phyloP scores from a whole-genome alignment of 2,113 vertebrate species.

The Ceyx margarethae region DNA sequence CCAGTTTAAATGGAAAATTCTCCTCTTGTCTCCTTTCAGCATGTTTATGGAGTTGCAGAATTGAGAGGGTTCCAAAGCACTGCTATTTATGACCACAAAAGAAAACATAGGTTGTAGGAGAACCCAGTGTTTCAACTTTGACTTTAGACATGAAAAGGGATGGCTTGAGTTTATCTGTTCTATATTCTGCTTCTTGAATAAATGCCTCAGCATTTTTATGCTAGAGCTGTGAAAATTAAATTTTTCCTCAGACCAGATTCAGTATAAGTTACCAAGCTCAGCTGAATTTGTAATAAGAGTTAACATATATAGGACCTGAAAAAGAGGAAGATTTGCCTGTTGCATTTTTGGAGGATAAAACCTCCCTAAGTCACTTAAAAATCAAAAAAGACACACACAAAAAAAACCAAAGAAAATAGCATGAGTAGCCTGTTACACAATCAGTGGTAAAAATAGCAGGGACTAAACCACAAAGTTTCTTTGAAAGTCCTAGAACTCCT shows the following conservation, averaged over 20 bases:
- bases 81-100: slow-evolving; percentile 41
- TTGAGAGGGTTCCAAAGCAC: slow-evolving; percentile 3
- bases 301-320: not conserved
- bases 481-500: not conserved
- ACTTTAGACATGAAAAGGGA: not conserved
- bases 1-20: slow-evolving; percentile 10
- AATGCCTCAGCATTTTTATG: not conserved
- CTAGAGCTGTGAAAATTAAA: not conserved
- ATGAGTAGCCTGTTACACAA: not conserved
- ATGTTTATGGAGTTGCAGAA: slow-evolving; percentile 15
- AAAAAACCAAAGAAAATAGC: too few species aligned
- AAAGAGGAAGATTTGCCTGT: not conserved
- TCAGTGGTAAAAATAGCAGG: not conserved
- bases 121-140: slow-evolving; percentile 5
- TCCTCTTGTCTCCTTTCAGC: slow-evolving; percentile 24
- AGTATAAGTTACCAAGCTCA: not conserved
- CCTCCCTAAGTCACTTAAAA: not conserved
- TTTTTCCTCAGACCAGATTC: not conserved
- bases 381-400: not conserved
- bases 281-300: not conserved
- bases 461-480: not conserved
- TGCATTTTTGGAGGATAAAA: not conserved
- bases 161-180: not conserved
- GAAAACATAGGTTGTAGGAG: not conserved
- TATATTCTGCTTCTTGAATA: slow-evolving; percentile 3